Conservation (phyloP, 2,113 vertebrate genomes). For the Corydoras maculifer region DNA sequence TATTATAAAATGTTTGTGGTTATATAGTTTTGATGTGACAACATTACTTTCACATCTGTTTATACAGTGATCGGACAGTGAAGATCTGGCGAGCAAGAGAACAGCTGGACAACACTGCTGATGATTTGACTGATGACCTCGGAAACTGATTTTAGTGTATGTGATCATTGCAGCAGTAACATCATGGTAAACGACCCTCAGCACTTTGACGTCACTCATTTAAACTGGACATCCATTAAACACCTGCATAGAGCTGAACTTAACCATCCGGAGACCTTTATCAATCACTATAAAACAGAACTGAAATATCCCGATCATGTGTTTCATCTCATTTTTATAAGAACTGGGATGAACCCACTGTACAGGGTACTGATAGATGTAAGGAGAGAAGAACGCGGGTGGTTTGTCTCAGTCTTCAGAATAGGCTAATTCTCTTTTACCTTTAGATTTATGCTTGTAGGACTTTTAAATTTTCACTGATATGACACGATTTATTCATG, state of each 20-base stretch:
- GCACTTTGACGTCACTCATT: conserved; percentile 41
- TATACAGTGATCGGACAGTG: conserved; percentile 85
- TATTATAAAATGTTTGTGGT: neutral
- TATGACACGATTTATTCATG: conserved; percentile 20
- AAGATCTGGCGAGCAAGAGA: conserved; percentile 89
- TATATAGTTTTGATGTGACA: too few relatives aligned
- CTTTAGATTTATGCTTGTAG: neutral
- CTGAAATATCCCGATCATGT: too few relatives aligned
- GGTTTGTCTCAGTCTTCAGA: conserved; percentile 33
- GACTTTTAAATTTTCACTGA: conserved; percentile 20
- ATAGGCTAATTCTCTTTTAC: conserved; percentile 15
- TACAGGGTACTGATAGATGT: neutral
- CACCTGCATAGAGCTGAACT: conserved; percentile 2
- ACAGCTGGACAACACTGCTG: conserved; percentile 69
- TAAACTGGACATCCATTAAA: conserved; percentile 1
- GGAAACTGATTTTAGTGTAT: conserved; percentile 54
- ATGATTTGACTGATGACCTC: conserved; percentile 79
- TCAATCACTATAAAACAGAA: too few relatives aligned
- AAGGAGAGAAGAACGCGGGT: conserved; percentile 8
- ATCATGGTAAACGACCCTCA: conserved; percentile 27
- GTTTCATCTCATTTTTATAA: neutral
- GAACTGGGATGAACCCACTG: neutral
- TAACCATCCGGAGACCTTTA: too few relatives aligned
- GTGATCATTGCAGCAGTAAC: conserved; percentile 4
- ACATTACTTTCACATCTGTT: neutral